phyloP scores from a whole-genome alignment of 2,113 vertebrate genomes.

The Andinoacara biseriatus region DNA sequence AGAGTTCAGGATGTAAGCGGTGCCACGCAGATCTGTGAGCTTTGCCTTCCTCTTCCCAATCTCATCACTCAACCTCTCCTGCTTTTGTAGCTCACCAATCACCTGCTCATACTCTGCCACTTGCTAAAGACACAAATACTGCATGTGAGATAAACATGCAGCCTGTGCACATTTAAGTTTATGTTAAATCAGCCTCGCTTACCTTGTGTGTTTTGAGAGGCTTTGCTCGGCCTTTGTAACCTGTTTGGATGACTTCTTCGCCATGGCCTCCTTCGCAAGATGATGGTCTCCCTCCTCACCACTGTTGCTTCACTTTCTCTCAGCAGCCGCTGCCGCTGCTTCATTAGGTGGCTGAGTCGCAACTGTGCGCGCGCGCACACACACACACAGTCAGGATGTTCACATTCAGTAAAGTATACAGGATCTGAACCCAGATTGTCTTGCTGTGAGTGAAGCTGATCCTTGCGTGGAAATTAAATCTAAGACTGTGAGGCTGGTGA shows the following conservation, averaged over 20 bases:
- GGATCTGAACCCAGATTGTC: no score
- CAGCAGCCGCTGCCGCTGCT: conserved; percentile 86
- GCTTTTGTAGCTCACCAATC: conserved; percentile 78
- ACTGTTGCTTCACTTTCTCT: conserved; percentile 86
- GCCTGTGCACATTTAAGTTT: neutral
- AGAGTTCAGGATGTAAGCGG: conserved; percentile 1
- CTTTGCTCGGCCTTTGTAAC: conserved; percentile 71
- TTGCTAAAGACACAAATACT: conserved; percentile 70
- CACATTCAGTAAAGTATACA: neutral
- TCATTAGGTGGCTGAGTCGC: conserved; percentile 83
- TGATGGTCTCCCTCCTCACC: conserved; percentile 79
- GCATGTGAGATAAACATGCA: neutral
- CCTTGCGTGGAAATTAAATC: no score
- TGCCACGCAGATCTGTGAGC: conserved; percentile 62
- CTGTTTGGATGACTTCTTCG: conserved; percentile 62
- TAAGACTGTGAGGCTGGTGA: no score
- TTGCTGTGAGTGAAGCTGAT: no score
- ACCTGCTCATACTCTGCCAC: conserved; percentile 67
- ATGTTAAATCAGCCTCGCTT: conserved; percentile 16
- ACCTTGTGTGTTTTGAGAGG: conserved; percentile 80
- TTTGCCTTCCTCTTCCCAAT: conserved; percentile 76
- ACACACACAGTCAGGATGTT: neutral
- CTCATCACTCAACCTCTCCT: conserved; percentile 39
- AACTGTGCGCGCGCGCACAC: conserved; percentile 73
- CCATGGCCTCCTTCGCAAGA: conserved; percentile 69